phyloP scores from a whole-genome alignment of 1,140 invertebrate genomes.

The Drosophila obscura region DNA sequence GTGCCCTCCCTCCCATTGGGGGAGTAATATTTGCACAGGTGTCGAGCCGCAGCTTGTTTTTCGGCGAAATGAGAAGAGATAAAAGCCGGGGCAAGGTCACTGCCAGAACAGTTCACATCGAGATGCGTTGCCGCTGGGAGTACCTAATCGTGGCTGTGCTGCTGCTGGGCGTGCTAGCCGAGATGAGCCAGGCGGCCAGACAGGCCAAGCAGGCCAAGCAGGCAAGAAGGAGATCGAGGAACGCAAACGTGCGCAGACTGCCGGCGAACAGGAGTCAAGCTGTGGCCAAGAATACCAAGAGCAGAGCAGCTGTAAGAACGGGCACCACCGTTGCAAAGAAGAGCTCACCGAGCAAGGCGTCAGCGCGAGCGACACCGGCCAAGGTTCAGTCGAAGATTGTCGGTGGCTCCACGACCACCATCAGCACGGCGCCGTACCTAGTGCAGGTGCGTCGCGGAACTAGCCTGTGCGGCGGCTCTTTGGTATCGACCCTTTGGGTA shows the following conservation, averaged over 20 bases:
- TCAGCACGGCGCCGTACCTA: slow-evolving; percentile 23
- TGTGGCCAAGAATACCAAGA: slow-evolving; percentile 13
- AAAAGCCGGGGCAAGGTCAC: slow-evolving; percentile 62
- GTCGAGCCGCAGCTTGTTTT: slow-evolving; percentile 51
- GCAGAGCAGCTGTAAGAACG: neutral
- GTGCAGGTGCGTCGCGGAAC: slow-evolving; percentile 47
- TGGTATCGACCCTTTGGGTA: slow-evolving; percentile 32
- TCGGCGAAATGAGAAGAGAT: slow-evolving; percentile 52
- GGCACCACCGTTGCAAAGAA: neutral
- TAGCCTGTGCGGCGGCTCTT: slow-evolving; percentile 47
- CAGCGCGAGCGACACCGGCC: neutral
- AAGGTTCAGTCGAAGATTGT: slow-evolving; percentile 48
- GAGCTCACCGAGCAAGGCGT: neutral
- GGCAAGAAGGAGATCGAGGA: slow-evolving; percentile 6
- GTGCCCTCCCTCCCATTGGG: slow-evolving; percentile 33
- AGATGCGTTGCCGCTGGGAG: slow-evolving; percentile 60
- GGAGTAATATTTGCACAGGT: neutral
- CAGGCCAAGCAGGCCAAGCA: neutral
- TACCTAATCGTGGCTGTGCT: slow-evolving; percentile 42
- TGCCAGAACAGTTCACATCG: slow-evolving; percentile 28
- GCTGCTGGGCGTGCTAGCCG: slow-evolving; percentile 29
- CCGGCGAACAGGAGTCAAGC: neutral
- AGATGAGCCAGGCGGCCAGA: slow-evolving; percentile 2
- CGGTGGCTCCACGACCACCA: slow-evolving; percentile 25
- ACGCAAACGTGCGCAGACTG: neutral